Percentiles rank a stretch among this genome's conserved stretches.
phyloP scores from a whole-genome alignment of 2,888 invertebrate species.

The Euproctis similis region DNA sequence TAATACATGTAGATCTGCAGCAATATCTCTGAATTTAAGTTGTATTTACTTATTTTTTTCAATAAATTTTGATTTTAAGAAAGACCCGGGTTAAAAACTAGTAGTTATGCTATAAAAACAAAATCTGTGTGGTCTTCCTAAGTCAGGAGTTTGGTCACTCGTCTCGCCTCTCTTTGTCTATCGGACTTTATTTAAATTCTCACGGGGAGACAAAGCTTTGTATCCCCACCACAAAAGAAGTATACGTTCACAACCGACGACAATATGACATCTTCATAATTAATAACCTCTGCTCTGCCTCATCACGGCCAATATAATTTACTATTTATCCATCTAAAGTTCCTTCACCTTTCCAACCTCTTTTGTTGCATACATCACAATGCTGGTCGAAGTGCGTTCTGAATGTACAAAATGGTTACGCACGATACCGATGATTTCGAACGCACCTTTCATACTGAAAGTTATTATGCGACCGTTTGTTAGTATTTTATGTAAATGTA shows the following conservation, averaged over 20 bases:
- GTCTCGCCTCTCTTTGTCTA: constrained; percentile 49
- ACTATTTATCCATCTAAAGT: constrained; percentile 66
- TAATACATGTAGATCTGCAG: no score
- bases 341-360: constrained; percentile 67
- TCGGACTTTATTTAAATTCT: constrained; percentile 56
- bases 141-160: constrained; percentile 59
- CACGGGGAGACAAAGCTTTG: constrained; percentile 70
- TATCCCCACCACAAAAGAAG: constrained; percentile 47
- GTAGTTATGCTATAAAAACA: constrained; percentile 22
- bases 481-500: constrained; percentile 22
- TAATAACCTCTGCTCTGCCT: constrained; percentile 71
- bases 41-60: no score
- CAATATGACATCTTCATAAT: constrained; percentile 73
- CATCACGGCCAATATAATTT: constrained; percentile 72
- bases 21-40: no score
- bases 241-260: constrained; percentile 59
- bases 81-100: constrained; percentile 14
- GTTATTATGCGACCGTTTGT: constrained; percentile 23
- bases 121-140: constrained; percentile 56
- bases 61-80: no score
- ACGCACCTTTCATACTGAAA: constrained; percentile 30
- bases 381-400: constrained; percentile 66
- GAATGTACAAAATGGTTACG: constrained; percentile 66
- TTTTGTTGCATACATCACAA: constrained; percentile 63
- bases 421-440: constrained; percentile 56